Conservation (phyloP, 2,888 invertebrate genomes). For the Mycogona germanica region DNA sequence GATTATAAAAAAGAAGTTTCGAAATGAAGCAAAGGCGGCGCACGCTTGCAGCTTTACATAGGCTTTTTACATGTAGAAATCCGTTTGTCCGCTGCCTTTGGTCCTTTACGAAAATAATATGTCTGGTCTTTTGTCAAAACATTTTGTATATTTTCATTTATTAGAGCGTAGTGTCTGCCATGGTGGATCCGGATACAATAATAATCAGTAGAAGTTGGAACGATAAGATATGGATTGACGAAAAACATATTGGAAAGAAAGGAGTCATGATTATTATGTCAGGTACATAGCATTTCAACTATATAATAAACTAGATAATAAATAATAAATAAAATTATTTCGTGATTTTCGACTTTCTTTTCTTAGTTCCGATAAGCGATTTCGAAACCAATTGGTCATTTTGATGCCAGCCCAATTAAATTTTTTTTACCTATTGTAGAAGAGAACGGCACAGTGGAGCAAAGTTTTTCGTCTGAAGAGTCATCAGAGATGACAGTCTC, state of each 20-base stretch:
- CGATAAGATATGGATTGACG: not conserved
- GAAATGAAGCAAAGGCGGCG: too few relatives aligned
- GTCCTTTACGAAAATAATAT: too few relatives aligned
- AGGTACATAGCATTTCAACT: too few relatives aligned
- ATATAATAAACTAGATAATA: too few relatives aligned
- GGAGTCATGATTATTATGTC: not conserved
- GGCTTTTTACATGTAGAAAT: too few relatives aligned
- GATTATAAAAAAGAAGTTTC: too few relatives aligned
- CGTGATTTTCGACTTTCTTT: not conserved
- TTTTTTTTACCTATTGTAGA: not conserved
- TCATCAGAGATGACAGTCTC: not conserved
- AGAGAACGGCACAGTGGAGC: not conserved
- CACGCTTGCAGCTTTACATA: too few relatives aligned
- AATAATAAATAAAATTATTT: too few relatives aligned
- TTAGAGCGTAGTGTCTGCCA: not conserved
- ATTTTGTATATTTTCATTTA: not conserved
- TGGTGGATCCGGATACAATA: not conserved
- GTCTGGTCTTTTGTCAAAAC: conserved; percentile 29
- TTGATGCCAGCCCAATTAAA: too few relatives aligned
- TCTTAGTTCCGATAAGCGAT: not conserved
- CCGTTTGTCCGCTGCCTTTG: too few relatives aligned
- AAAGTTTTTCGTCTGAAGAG: not conserved
- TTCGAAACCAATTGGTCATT: too few relatives aligned
- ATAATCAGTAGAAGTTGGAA: not conserved
- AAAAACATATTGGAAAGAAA: not conserved